A percentile compares a stretch with the other conserved stretches of the same genome.
Evolutionary conservation across 2,113 vertebrate species (phyloP).

Genomic region (Sapayoa aenigma): DNA sequence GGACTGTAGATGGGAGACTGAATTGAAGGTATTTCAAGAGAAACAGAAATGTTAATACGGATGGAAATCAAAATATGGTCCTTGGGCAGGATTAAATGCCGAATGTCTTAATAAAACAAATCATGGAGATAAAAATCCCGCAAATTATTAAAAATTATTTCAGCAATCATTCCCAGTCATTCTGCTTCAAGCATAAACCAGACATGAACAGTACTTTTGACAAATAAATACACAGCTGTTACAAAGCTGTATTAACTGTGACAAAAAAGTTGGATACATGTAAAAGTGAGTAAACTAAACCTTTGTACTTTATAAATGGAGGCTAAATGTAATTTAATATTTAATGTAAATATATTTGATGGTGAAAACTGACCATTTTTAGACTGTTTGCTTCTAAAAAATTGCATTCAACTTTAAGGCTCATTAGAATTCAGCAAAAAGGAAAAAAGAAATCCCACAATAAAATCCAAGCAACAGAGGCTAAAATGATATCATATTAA

Average conservation of each 20-base stretch:
- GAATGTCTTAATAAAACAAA: background rate
- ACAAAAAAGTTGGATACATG: background rate
- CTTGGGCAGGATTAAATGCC: background rate
- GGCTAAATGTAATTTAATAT: background rate
- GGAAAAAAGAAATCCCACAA: background rate
- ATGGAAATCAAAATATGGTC: background rate
- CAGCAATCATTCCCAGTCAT: background rate
- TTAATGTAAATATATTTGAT: background rate
- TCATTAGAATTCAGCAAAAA: background rate
- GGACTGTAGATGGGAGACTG: background rate
- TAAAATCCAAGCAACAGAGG: background rate
- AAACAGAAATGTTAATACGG: background rate
- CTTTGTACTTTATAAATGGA: background rate
- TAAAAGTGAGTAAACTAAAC: background rate
- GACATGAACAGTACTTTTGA: background rate
- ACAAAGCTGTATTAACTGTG: background rate
- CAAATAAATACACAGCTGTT: background rate
- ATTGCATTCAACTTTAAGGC: background rate
- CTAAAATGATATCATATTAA: background rate
- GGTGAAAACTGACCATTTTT: background rate
- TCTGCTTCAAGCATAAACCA: background rate
- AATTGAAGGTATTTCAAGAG: background rate
- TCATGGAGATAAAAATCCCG: background rate
- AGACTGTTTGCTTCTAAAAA: background rate
- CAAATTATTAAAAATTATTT: background rate